These are phyloP conservation scores for Elephantulus edwardii DNA, from an alignment of 2,113 vertebrate species.

Conservation along the genomic window DNA sequence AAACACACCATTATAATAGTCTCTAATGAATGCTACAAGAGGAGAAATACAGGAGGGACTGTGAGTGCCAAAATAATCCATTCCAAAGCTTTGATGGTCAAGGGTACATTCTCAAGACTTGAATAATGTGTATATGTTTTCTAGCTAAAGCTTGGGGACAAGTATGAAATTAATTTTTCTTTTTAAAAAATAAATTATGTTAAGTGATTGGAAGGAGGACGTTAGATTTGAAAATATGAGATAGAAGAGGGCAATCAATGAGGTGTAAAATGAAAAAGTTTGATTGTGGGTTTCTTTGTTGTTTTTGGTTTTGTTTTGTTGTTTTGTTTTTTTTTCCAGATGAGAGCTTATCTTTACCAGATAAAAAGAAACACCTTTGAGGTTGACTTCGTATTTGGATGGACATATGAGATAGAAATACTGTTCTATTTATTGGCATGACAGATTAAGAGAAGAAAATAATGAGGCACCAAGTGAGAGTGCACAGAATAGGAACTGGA, in stretches of 20 bases:
- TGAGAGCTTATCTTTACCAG: constrained; percentile 58
- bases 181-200: constrained; percentile 13
- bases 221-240: constrained; percentile 5
- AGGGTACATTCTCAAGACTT: not conserved
- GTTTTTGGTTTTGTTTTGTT: too few relatives aligned
- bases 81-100: not conserved
- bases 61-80: not conserved
- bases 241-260: constrained; percentile 28
- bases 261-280: constrained; percentile 65
- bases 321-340: constrained; percentile 70
- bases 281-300: too few relatives aligned
- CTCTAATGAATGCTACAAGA: rapidly evolving
- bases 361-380: constrained; percentile 22
- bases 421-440: not conserved
- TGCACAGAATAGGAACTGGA: not conserved
- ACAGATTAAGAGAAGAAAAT: not conserved
- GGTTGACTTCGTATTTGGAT: not conserved
- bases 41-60: not conserved
- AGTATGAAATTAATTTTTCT: not conserved
- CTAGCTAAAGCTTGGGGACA: not conserved
- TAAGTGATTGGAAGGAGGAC: not conserved
- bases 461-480: not conserved
- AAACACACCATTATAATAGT: not conserved
- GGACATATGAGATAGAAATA: not conserved
- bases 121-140: not conserved